Conservation (phyloP, 2,113 vertebrate genomes). For the Passer montanus region DNA sequence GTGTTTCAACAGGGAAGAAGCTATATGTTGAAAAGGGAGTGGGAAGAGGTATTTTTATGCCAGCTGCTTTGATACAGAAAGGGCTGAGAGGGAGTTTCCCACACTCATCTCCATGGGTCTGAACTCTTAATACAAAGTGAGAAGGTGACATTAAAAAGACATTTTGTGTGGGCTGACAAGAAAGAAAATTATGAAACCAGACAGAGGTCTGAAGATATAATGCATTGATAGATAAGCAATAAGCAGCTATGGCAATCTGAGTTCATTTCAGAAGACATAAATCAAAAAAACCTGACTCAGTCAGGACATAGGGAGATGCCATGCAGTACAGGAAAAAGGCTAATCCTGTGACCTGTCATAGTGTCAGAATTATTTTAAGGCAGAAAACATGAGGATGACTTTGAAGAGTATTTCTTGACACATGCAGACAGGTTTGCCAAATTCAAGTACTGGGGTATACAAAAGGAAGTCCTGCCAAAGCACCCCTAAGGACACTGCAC, state of each 20-base stretch:
- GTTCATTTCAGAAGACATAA: neutral
- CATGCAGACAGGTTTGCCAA: neutral
- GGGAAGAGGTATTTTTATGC: neutral
- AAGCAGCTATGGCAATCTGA: neutral
- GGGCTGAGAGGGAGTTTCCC: neutral
- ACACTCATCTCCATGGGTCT: neutral
- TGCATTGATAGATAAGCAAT: neutral
- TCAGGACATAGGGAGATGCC: neutral
- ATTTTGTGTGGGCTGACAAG: neutral
- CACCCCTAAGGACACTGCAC: neutral
- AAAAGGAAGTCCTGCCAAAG: neutral
- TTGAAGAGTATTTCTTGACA: neutral
- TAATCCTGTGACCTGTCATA: neutral
- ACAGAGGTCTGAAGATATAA: neutral
- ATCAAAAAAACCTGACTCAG: neutral
- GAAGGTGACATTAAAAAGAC: neutral
- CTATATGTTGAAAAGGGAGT: neutral
- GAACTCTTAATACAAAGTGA: neutral
- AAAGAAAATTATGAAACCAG: neutral
- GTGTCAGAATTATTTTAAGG: neutral
- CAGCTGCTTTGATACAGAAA: neutral
- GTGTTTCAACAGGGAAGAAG: neutral
- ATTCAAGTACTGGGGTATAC: neutral
- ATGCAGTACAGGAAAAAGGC: neutral
- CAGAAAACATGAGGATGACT: neutral